These are phyloP conservation scores for Silurus aristotelis DNA, from an alignment of 2,797 vertebrate genomes.

Conservation along the genomic window DNA sequence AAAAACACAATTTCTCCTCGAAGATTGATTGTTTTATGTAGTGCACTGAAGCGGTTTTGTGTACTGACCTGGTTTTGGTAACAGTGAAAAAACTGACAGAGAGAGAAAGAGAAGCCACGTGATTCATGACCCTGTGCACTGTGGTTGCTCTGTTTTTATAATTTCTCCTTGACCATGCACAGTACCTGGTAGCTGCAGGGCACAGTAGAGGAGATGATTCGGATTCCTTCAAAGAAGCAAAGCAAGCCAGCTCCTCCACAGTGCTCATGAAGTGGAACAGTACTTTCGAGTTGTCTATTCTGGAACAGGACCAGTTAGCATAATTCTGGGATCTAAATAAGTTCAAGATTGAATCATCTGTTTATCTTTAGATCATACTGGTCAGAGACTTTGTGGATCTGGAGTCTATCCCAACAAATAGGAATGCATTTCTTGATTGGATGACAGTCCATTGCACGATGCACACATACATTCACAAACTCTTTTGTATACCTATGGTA, in stretches of 20 bases:
- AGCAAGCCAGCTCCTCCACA: constrained; percentile 23
- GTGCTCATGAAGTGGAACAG: not conserved
- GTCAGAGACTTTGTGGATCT: not conserved
- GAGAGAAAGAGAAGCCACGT: constrained; percentile 15
- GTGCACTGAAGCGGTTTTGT: constrained; percentile 19
- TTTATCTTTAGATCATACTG: not conserved
- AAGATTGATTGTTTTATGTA: constrained; percentile 13
- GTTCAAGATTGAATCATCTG: not conserved
- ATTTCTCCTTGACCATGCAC: not conserved
- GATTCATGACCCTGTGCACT: constrained; percentile 20
- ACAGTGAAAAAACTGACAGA: constrained; percentile 13
- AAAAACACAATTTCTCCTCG: constrained; percentile 9
- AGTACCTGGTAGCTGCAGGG: constrained; percentile 14
- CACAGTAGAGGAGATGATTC: constrained; percentile 12
- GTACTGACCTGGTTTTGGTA: constrained; percentile 41
- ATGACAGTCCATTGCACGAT: not conserved
- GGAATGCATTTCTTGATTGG: not conserved
- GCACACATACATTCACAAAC: not conserved
- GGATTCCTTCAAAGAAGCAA: constrained; percentile 18
- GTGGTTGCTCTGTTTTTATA: constrained; percentile 12
- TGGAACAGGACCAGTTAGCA: not conserved
- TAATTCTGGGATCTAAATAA: not conserved
- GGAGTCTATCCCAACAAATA: not conserved
- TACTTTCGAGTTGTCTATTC: constrained; percentile 4
- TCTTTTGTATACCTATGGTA: not conserved